These are phyloP conservation scores for Leptobrachium ailaonicum DNA, from an alignment of 2,113 vertebrate species.

Conservation along the genomic window DNA sequence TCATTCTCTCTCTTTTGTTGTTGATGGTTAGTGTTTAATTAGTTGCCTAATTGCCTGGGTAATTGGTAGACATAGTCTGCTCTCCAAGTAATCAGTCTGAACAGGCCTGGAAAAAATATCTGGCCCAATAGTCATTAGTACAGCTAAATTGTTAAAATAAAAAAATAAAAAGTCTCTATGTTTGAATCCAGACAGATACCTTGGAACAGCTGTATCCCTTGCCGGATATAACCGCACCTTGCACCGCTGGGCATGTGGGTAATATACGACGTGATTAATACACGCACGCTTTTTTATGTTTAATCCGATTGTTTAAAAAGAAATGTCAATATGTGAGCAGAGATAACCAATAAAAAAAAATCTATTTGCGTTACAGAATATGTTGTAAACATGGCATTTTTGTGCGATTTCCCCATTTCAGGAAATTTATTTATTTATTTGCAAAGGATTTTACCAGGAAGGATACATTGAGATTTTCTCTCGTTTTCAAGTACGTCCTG, in stretches of 20 bases:
- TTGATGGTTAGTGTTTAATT: constrained; percentile 99
- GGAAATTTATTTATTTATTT: no score
- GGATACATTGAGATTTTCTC: no score
- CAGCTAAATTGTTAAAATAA: constrained; percentile 73
- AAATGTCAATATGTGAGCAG: constrained; percentile 9
- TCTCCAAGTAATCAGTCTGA: constrained; percentile 99
- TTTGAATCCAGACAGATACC: constrained; percentile 67
- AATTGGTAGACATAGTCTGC: constrained; percentile 98
- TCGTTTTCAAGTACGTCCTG: no score
- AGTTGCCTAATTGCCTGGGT: constrained; percentile 99
- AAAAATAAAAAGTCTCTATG: constrained; percentile 63
- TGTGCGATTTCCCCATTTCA: no score
- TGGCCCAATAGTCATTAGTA: constrained; percentile 98
- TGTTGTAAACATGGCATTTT: no score
- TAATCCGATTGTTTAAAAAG: background rate
- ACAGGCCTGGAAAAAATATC: constrained; percentile 94
- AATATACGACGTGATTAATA: background rate
- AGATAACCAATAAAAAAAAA: background rate
- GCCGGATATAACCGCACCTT: background rate
- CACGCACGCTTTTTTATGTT: background rate
- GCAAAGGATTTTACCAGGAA: no score
- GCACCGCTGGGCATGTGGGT: background rate
- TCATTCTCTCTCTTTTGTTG: constrained; percentile 81
- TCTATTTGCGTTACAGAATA: no score
- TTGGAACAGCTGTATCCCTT: constrained; percentile 54